Conservation (phyloP, 2,888 invertebrate species). For the Gari tellinella region DNA sequence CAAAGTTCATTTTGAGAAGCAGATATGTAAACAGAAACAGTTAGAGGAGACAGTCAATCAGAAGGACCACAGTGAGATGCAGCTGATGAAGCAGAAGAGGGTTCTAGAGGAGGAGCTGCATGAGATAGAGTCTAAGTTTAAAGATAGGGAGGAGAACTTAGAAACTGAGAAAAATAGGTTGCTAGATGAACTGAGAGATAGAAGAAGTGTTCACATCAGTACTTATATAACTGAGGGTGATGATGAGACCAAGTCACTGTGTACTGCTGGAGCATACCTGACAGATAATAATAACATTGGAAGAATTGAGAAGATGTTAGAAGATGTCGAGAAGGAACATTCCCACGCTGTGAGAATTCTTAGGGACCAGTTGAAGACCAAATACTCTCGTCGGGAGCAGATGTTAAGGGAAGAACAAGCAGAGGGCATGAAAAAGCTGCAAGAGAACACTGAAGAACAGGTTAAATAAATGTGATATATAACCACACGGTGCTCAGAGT, state of each 20-base stretch:
- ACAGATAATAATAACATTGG: conserved; percentile 38
- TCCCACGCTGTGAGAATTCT: conserved; percentile 72
- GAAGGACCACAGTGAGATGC: conserved; percentile 75
- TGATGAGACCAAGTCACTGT: conserved; percentile 40
- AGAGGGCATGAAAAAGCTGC: conserved; percentile 31
- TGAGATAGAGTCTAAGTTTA: conserved; percentile 74
- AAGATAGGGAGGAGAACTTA: conserved; percentile 72
- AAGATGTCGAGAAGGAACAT: conserved; percentile 67
- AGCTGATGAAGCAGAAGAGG: conserved; percentile 77
- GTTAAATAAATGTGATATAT: conserved; percentile 29
- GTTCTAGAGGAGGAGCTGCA: conserved; percentile 75
- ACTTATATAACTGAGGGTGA: conserved; percentile 35
- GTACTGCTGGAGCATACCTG: conserved; percentile 37
- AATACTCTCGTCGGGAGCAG: conserved; percentile 59
- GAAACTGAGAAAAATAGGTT: conserved; percentile 73
- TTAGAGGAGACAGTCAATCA: conserved; percentile 77
- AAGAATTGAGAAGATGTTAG: conserved; percentile 59
- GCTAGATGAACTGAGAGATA: conserved; percentile 64
- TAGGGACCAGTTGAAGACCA: conserved; percentile 66
- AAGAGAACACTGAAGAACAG: conserved; percentile 37
- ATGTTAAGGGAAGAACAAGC: conserved; percentile 57
- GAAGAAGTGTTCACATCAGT: conserved; percentile 6
- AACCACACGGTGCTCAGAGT: conserved; percentile 4
- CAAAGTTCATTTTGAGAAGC: conserved; percentile 69
- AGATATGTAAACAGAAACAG: conserved; percentile 68